These are phyloP conservation scores for Microctenopoma stevenorrisi DNA, from an alignment of 2,797 vertebrate genomes.

Conservation along the genomic window DNA sequence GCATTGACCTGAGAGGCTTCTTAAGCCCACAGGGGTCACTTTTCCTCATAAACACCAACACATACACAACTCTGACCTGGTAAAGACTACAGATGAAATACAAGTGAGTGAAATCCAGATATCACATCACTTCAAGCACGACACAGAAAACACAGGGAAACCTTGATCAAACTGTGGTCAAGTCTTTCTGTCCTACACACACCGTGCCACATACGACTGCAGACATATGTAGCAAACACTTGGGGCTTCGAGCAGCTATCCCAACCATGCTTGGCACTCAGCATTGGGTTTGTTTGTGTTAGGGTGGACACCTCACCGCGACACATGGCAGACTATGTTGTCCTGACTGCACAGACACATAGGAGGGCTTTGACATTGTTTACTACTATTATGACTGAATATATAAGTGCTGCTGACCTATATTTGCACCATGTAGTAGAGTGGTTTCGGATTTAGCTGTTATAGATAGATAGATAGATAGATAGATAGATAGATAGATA, in stretches of 20 bases:
- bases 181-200: slow-evolving; percentile 57
- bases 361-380: slow-evolving; percentile 37
- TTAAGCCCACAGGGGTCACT: slow-evolving; percentile 42
- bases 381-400: slow-evolving; percentile 66
- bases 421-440: slow-evolving; percentile 61
- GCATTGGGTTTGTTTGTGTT: slow-evolving; percentile 77
- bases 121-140: not conserved
- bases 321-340: slow-evolving; percentile 63
- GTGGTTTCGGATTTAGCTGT: slow-evolving; percentile 6
- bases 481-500: no score
- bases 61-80: slow-evolving; percentile 10
- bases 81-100: not conserved
- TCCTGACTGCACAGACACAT: slow-evolving; percentile 51
- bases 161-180: slow-evolving; percentile 7
- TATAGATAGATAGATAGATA: not conserved
- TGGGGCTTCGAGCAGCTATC: slow-evolving; percentile 73
- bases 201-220: slow-evolving; percentile 51
- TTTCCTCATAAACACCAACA: slow-evolving; percentile 34
- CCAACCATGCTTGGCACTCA: slow-evolving; percentile 77
- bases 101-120: slow-evolving; percentile 2
- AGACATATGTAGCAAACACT: slow-evolving; percentile 75
- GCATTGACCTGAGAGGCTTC: slow-evolving; percentile 55
- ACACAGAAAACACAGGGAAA: slow-evolving; percentile 36
- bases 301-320: slow-evolving; percentile 71
- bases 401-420: slow-evolving; percentile 65